These are phyloP conservation scores for Chromoteleia sp. DNA, from an alignment of 2,888 invertebrate species.

Conservation along the genomic window DNA sequence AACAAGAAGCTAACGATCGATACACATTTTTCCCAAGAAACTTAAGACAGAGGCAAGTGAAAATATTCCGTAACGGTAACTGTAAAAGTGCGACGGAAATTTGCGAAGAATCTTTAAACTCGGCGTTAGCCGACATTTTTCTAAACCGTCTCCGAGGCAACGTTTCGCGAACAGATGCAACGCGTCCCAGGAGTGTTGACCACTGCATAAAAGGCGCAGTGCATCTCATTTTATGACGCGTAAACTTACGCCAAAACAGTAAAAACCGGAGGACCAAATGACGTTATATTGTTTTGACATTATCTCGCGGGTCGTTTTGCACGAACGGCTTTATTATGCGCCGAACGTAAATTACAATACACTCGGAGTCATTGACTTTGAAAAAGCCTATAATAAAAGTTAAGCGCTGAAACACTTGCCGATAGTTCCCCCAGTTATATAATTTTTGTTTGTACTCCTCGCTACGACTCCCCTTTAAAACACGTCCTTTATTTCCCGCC, in stretches of 20 bases:
- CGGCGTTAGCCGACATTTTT: conserved; percentile 4
- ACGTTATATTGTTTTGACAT: conserved; percentile 43
- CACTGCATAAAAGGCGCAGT: conserved; percentile 32
- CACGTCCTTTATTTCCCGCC: not conserved
- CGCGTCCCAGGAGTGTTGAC: conserved; percentile 37
- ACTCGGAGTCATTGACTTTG: conserved; percentile 8
- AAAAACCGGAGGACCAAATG: conserved; percentile 18
- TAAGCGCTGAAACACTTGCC: not conserved
- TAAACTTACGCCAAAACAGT: conserved; percentile 33
- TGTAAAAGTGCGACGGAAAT: not conserved
- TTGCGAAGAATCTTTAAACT: not conserved
- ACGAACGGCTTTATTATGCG: conserved; percentile 20
- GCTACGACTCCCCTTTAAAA: not conserved
- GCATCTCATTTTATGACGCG: conserved; percentile 51
- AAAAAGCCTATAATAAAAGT: conserved; percentile 14
- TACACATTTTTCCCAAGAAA: too few relatives aligned
- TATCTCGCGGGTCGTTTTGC: conserved; percentile 28
- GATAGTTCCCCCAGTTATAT: not conserved
- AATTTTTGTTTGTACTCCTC: too few relatives aligned
- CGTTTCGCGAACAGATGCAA: conserved; percentile 36
- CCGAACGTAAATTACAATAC: conserved; percentile 25
- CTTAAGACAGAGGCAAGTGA: too few relatives aligned
- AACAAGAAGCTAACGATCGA: too few relatives aligned
- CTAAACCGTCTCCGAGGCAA: conserved; percentile 11
- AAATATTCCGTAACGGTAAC: not conserved